A percentile compares a stretch with the other conserved stretches of the same genome.
These are phyloP conservation scores for Siphlonurus alternatus DNA, from an alignment of 2,888 invertebrate species.

Conservation along the genomic window DNA sequence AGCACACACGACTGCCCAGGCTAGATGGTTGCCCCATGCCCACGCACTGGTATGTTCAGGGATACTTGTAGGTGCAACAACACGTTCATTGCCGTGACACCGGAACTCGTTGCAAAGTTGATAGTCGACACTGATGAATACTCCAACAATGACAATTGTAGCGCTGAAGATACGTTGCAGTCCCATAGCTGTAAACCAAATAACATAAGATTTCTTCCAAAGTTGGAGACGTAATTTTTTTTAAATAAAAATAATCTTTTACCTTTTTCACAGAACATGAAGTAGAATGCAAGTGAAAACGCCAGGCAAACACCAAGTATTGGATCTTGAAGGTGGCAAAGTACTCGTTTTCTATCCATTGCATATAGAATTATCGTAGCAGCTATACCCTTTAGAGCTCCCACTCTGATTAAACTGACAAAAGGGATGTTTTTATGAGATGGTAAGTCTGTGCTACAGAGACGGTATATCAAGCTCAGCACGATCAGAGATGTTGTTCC, in stretches of 20 bases:
- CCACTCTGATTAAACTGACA: slow-evolving; percentile 26
- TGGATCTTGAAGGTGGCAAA: slow-evolving; percentile 43
- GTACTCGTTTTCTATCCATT: slow-evolving; percentile 34
- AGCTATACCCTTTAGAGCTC: slow-evolving; percentile 28
- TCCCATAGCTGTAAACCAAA: slow-evolving; percentile 33
- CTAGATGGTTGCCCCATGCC: slow-evolving; percentile 34
- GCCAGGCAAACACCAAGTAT: slow-evolving; percentile 38
- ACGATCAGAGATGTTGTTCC: slow-evolving; percentile 20
- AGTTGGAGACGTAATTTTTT: neutral
- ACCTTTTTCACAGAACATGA: slow-evolving; percentile 41
- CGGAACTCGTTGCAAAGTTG: slow-evolving; percentile 41
- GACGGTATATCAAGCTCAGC: slow-evolving; percentile 14
- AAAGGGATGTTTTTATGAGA: slow-evolving; percentile 17
- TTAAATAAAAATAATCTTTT: slow-evolving; percentile 15
- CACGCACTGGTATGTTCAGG: slow-evolving; percentile 21
- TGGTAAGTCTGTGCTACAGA: neutral
- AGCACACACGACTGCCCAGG: slow-evolving; percentile 38
- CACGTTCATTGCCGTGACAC: slow-evolving; percentile 34
- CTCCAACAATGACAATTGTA: slow-evolving; percentile 39
- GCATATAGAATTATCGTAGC: slow-evolving; percentile 33
- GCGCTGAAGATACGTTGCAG: slow-evolving; percentile 38
- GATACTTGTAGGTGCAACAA: neutral
- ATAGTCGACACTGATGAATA: slow-evolving; percentile 42
- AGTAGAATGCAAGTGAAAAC: slow-evolving; percentile 38
- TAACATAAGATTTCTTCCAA: neutral